Evolutionary conservation across 1,140 invertebrate species (phyloP).

Genomic region (Eufriesea mexicana): DNA sequence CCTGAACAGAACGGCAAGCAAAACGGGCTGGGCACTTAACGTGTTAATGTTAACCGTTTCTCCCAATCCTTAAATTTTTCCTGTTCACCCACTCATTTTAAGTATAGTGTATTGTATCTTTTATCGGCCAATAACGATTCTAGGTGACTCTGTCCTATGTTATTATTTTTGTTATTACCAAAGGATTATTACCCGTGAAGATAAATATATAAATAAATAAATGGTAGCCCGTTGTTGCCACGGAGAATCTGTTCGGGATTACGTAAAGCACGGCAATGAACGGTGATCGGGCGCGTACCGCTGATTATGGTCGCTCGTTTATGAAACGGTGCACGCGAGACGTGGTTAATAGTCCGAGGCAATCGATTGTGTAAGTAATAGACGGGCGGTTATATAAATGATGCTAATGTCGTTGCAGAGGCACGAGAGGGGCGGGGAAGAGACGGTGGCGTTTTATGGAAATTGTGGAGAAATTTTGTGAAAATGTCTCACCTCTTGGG

Average conservation of each 20-base stretch:
- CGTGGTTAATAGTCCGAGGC: neutral
- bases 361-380: slow-evolving; percentile 7
- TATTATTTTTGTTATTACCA: too few species aligned
- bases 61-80: too few species aligned
- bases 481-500: too few species aligned
- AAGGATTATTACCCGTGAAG: too few species aligned
- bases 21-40: too few species aligned
- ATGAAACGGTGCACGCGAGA: neutral
- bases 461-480: neutral
- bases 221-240: neutral
- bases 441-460: neutral
- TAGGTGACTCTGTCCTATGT: too few species aligned
- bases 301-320: neutral
- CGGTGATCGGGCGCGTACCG: neutral
- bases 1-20: too few species aligned
- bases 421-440: neutral
- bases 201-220: too few species aligned
- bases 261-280: neutral
- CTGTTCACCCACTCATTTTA: too few species aligned
- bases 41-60: too few species aligned
- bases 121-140: too few species aligned
- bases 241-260: neutral
- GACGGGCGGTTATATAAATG: neutral
- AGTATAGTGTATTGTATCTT: too few species aligned
- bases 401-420: neutral